A percentile compares a stretch with the other conserved stretches of the same genome.
Conservation (phyloP, 2,888 invertebrate genomes). For the Yponomeuta evonymella region DNA sequence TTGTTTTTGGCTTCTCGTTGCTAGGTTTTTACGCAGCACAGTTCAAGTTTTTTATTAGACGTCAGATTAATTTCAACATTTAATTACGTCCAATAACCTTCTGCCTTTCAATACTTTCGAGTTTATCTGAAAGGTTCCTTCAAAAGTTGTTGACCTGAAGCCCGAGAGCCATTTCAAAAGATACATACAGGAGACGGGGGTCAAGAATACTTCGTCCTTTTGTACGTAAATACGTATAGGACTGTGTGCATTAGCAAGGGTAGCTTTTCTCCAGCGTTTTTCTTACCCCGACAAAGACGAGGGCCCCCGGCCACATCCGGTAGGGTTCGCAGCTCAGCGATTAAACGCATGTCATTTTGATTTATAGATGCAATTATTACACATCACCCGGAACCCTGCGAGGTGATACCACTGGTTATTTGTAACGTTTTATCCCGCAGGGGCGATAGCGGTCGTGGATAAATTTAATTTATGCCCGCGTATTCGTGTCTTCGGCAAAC, state of each 20-base stretch:
- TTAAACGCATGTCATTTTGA: slow-evolving; percentile 69
- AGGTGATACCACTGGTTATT: slow-evolving; percentile 26
- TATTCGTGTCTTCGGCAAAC: slow-evolving; percentile 19
- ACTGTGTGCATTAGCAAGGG: slow-evolving; percentile 64
- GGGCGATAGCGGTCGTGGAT: slow-evolving; percentile 10
- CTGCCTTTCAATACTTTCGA: slow-evolving; percentile 1
- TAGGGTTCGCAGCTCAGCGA: slow-evolving; percentile 49
- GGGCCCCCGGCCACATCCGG: slow-evolving; percentile 38
- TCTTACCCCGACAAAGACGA: slow-evolving; percentile 43
- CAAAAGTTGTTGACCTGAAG: slow-evolving; percentile 15
- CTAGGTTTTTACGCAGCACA: slow-evolving; percentile 22
- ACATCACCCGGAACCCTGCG: slow-evolving; percentile 29
- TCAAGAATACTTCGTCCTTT: slow-evolving; percentile 61
- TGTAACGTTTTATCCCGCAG: slow-evolving; percentile 21
- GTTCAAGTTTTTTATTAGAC: background rate
- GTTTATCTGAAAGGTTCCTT: slow-evolving; percentile 6
- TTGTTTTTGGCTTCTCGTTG: slow-evolving; percentile 31
- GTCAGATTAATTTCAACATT: background rate
- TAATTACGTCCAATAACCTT: background rate
- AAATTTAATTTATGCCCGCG: slow-evolving; percentile 16
- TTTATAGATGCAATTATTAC: slow-evolving; percentile 63
- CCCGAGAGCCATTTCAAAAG: slow-evolving; percentile 5
- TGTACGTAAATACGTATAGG: slow-evolving; percentile 64
- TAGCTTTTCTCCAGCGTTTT: slow-evolving; percentile 53
- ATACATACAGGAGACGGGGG: slow-evolving; percentile 39